Evolutionary conservation across 2,113 vertebrate genomes (phyloP), one percentile per base, ranked within the genome.

Genomic region (Mystacornis crossleyi): DNA sequence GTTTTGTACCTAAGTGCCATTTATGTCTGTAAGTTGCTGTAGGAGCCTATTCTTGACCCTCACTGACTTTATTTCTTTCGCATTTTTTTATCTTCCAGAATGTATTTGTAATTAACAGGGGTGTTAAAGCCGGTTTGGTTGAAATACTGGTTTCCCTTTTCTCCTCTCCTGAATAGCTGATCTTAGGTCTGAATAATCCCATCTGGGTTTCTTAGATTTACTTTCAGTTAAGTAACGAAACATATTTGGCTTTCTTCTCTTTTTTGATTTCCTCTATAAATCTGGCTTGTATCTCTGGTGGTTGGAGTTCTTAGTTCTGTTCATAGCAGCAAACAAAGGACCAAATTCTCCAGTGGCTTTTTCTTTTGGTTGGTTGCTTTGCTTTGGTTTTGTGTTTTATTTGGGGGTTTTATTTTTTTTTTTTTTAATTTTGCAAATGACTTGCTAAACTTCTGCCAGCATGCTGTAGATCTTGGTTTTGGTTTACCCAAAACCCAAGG

Each of bases 41-140:
- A 86, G 74, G 17, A 93, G 26, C 64, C 87, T 89, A 47, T 93
- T 89, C 51, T 64, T 97, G 94, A 93, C 88, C 84, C 89, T 95
- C 54, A 57, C 26, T 80, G 58, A 12, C 57, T 64, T 71, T 9
- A 62, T 60, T 90, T 81, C 83, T 91, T 90, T 79, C 8, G 3
- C 23, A 40, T 55, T 33, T 70, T 87, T 81, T 84, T 60, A 15
- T 71, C 74, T 90, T 90, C 18, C 75, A 66, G 42, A 75, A 78
- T 20, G 18, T 67, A 36, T 69, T 94, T 86, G 25, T 70, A 64
- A 95, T 93, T 93, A 97, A 58, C 25, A 45, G 26, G 5, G 6
- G 4, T 54, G n/a, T 92, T 90, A 86, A 77, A 69, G 50, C 57
- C 62, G 25, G 5, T 50, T 86, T 47, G 18, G 24, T 28, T 86